Percentiles rank a stretch among this genome's conserved stretches.
phyloP scores from a whole-genome alignment of 2,888 invertebrate genomes.

The Luffia ferchaultella region DNA sequence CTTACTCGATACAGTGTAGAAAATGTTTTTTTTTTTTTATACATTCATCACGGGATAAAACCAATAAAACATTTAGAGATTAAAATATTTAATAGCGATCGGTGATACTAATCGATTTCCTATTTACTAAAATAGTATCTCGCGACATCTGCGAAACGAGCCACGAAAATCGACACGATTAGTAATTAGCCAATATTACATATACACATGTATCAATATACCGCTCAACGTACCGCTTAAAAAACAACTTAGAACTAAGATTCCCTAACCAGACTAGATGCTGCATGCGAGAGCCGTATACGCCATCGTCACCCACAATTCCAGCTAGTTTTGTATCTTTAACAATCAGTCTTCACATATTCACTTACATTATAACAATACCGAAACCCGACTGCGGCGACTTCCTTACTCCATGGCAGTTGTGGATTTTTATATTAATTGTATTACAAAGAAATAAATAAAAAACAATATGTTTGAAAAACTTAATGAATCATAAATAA shows the following conservation, averaged over 20 bases:
- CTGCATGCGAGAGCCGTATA: background rate
- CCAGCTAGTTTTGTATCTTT: background rate
- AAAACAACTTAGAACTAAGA: background rate
- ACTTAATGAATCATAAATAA: background rate
- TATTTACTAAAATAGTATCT: background rate
- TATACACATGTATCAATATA: background rate
- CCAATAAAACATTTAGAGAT: constrained; percentile 43
- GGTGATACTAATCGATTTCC: background rate
- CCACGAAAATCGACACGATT: background rate
- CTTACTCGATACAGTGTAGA: constrained; percentile 60
- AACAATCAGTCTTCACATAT: background rate
- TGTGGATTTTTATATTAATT: too few relatives aligned
- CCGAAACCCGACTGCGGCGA: background rate
- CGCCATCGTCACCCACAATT: background rate
- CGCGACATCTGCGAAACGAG: background rate
- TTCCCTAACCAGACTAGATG: background rate
- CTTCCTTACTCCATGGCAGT: too few relatives aligned
- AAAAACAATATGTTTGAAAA: too few relatives aligned
- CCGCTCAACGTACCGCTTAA: background rate
- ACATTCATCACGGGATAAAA: constrained; percentile 34
- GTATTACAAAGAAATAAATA: too few relatives aligned
- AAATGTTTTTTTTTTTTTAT: constrained; percentile 41
- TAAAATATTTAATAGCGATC: constrained; percentile 1
- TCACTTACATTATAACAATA: background rate
- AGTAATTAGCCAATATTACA: background rate